These are phyloP conservation scores for Bubo bubo DNA, from an alignment of 2,113 vertebrate genomes.

Conservation along the genomic window DNA sequence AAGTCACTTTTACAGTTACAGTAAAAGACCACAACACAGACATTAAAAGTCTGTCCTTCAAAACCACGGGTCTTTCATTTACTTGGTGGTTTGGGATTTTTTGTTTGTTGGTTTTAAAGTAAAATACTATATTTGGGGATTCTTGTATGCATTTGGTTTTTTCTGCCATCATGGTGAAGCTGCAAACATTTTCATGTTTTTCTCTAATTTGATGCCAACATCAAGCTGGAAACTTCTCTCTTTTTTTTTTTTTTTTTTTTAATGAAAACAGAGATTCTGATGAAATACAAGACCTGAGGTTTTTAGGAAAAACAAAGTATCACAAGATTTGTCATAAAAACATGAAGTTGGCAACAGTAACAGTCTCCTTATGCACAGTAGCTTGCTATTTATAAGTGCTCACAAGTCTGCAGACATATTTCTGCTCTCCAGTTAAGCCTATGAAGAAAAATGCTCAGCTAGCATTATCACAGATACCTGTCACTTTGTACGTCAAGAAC, in stretches of 20 bases:
- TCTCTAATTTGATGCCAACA: conserved; percentile 57
- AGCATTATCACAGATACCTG: neutral
- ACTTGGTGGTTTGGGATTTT: conserved; percentile 27
- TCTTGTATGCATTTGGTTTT: conserved; percentile 12
- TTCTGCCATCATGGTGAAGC: conserved; percentile 27
- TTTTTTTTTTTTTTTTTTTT: neutral
- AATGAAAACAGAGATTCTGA: conserved; percentile 36
- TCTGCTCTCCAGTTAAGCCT: conserved; percentile 43
- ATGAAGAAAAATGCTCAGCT: neutral
- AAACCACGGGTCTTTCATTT: conserved; percentile 63
- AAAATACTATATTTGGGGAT: conserved; percentile 47
- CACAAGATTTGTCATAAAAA: conserved; percentile 54
- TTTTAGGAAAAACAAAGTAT: conserved; percentile 60
- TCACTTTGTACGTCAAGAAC: neutral
- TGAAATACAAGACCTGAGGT: conserved; percentile 56
- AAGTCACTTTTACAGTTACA: conserved; percentile 63
- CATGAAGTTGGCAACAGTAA: neutral
- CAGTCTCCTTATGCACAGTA: neutral
- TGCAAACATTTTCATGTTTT: conserved; percentile 44
- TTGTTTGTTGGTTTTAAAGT: conserved; percentile 58
- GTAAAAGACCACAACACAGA: conserved; percentile 59
- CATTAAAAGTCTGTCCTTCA: conserved; percentile 44
- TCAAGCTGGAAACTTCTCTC: neutral
- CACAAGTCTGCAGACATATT: neutral
- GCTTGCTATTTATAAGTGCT: conserved; percentile 37